phyloP scores from a whole-genome alignment of 2,113 vertebrate genomes.

The Rhabdornis inornatus region DNA sequence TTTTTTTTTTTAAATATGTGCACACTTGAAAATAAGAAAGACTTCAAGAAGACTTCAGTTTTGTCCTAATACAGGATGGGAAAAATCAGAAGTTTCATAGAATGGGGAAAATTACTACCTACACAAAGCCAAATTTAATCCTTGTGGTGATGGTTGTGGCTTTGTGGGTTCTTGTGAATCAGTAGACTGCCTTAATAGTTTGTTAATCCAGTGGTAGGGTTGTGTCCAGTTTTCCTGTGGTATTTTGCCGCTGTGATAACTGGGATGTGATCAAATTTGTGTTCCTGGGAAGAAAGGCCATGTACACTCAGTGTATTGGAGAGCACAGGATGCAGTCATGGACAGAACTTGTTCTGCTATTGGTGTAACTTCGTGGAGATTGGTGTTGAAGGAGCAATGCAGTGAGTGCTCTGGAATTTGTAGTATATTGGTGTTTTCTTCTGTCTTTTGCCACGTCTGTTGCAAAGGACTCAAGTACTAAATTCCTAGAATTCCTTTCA shows the following conservation, averaged over 20 bases:
- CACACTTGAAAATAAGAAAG: background rate
- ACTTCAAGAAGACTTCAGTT: no score
- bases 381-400: background rate
- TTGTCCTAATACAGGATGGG: background rate
- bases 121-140: fast-evolving
- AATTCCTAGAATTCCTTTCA: background rate
- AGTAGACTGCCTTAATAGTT: background rate
- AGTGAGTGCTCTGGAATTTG: background rate
- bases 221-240: background rate
- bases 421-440: fast-evolving
- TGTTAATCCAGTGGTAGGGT: background rate
- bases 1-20: fast-evolving
- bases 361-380: background rate
- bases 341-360: fast-evolving
- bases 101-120: no score
- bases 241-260: fast-evolving
- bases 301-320: background rate
- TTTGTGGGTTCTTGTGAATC: background rate
- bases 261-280: background rate
- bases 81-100: fast-evolving
- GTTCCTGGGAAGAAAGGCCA: background rate
- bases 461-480: background rate
- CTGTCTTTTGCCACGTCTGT: background rate
- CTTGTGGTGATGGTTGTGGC: background rate
- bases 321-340: fast-evolving